Evolutionary conservation across 2,113 vertebrate genomes (phyloP), one percentile per base, ranked within the genome.

Genomic region (Salvelinus sp.): DNA sequence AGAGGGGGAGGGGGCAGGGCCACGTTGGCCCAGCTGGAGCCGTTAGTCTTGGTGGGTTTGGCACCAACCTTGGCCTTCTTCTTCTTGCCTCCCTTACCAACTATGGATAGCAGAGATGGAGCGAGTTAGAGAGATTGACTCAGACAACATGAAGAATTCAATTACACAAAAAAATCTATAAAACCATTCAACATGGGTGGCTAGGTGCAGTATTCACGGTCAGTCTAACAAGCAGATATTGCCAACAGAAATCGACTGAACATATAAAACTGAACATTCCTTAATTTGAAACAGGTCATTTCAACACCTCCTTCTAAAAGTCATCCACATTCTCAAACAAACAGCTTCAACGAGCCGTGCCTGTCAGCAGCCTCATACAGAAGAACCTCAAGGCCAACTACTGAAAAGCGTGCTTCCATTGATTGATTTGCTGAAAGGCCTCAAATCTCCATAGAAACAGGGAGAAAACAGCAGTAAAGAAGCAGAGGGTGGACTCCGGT

Each of bases 11-110:
- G 98, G 82, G 97, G 97, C 48, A 99, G 93, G 0, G 98, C 97
- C 65, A 98, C 93, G 58, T 95, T 98, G 85, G 97, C 96, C 98
- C 98, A 99, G 80, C 87, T 96, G 27, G 97, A 96, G 88, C 97
- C 96, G 62, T 97, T 98, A 81, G 93, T 95, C 94, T 98, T 99
- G 77, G 92, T 91, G 2, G 94, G 86, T 87, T 99, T 99, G 64
- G 94, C 89, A 60, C 93, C 90, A 79, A 94, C 95, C 93, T 99
- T 99, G 75, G 79, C 96, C 93, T 99, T 99, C 93, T 99, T 99
- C 94, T 98, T 99, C 92, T 98, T 99, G 23, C 97, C 97, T 90
- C 96, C 96, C 93, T 99, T 99, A 3, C 97, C 97, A 94, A 96
- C 98, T 99, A 85, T 73, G 93, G 23, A 14, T 3, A 27, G 44